Base-by-base conservation (phyloP, 2,797 vertebrate species). In the Molossus alvarezi region DNA sequence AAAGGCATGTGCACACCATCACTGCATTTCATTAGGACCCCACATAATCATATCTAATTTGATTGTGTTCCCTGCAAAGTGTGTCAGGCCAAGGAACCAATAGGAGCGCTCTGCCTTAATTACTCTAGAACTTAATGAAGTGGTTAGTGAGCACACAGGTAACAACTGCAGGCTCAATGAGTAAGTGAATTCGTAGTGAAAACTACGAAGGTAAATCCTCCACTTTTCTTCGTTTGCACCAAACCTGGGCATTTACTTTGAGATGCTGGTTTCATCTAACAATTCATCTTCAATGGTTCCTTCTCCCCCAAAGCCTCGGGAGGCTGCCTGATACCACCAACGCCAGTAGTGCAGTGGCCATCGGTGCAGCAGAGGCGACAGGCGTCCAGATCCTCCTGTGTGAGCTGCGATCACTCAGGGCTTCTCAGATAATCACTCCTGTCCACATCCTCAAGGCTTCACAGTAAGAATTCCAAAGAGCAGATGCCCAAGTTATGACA, bases 1-100 rank as follows among this genome's bases (percentile, higher is more conserved):
- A 84, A 90, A 94, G 41, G n/a, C 17, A 37, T 29, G 48, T 45
- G 12, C 7, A 48, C 10, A 45, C 7, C 13, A 37, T 18, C 10
- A 13, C 8, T 92, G 73, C 27, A 79, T 94, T 92, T 92, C 84
- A 90, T 83, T 89, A 82, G 75, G 27, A 18, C 25, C 45, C 20
- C 51, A 79, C n/a, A 37, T 69, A 29, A 51, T 92, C 80, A 87
- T 18, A 33, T 84, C 11, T 27, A 92, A 60, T 3, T 83, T 67
- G 27, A 94, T 41, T 93, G 18, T 1, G 13, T 79, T 87, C 33
- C 27, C 48, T 91, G 25, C 8, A 62, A 87, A 77, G 27, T 45
- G 33, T 57, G 72, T 45, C 53, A 88, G 51, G 57, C 69, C 14
- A 76, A 57, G 29, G 33, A 83, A 5, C 23, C 62, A 48, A 27